A percentile compares a stretch with the other conserved stretches of the same genome.
Conservation (phyloP, 2,888 invertebrate species). For the Amitus sp. region DNA sequence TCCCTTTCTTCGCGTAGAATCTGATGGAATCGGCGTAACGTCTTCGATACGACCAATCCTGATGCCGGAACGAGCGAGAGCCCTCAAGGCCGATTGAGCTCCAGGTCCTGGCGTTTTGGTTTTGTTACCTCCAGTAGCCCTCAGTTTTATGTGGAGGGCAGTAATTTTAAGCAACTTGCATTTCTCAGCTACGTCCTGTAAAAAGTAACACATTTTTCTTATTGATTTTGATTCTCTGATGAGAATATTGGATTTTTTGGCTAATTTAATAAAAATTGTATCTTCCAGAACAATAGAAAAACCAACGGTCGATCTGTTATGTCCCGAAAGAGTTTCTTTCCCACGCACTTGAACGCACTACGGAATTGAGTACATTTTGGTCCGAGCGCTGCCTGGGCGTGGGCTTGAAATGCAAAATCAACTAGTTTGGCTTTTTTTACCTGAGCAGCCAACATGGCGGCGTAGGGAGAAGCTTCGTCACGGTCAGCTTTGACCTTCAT, state of each 20-base stretch:
- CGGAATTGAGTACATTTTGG: slow-evolving; percentile 33
- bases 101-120: slow-evolving; percentile 99
- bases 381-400: slow-evolving; percentile 56
- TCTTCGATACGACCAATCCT: slow-evolving; percentile 99
- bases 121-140: slow-evolving; percentile 98
- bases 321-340: slow-evolving; percentile 50
- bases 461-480: slow-evolving; percentile 99
- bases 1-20: slow-evolving; percentile 99
- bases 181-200: slow-evolving; percentile 97
- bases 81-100: slow-evolving; percentile 96
- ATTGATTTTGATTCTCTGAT: slow-evolving; percentile 10
- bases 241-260: too few species aligned
- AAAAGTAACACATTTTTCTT: slow-evolving; percentile 6
- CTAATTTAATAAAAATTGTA: too few species aligned
- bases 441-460: slow-evolving; percentile 99
- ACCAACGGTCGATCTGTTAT: too few species aligned
- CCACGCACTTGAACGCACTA: slow-evolving; percentile 56
- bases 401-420: slow-evolving; percentile 30
- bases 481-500: slow-evolving; percentile 99
- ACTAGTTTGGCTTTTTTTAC: too few species aligned
- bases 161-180: slow-evolving; percentile 97
- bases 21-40: slow-evolving; percentile 99
- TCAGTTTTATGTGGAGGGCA: slow-evolving; percentile 96
- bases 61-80: slow-evolving; percentile 98
- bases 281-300: too few species aligned